A percentile compares a stretch with the other conserved stretches of the same genome.
phyloP scores from a whole-genome alignment of 2,113 vertebrate species.

The Panthera leo region DNA sequence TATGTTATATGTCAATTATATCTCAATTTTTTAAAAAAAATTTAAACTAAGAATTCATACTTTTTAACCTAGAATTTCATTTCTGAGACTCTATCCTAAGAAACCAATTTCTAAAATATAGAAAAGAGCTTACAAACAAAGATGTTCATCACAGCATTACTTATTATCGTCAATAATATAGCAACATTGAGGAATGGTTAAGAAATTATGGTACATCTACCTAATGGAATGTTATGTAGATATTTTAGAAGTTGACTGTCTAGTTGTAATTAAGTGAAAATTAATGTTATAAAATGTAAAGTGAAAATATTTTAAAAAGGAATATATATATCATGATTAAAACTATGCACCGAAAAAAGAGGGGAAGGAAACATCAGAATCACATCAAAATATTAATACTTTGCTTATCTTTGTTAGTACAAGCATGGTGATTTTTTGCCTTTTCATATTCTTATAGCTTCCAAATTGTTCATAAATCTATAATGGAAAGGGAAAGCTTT shows the following conservation, averaged over 20 bases:
- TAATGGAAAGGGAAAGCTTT: background rate
- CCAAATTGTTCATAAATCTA: background rate
- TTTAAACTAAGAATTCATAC: constrained; percentile 7
- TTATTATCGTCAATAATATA: background rate
- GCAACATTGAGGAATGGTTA: background rate
- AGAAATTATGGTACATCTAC: background rate
- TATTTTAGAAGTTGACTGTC: background rate
- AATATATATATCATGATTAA: background rate
- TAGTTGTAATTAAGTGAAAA: constrained; percentile 49
- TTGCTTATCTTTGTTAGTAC: background rate
- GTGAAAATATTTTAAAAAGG: background rate
- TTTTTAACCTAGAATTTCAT: constrained; percentile 12
- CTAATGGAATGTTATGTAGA: background rate
- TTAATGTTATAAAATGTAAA: background rate
- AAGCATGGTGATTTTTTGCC: background rate
- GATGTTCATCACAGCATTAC: background rate
- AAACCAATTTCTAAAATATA: constrained; percentile 23
- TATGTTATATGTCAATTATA: background rate
- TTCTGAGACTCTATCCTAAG: background rate
- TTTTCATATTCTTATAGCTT: constrained; percentile 3
- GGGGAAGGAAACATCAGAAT: background rate
- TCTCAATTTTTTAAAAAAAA: background rate
- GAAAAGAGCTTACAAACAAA: background rate
- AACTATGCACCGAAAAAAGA: constrained; percentile 5
- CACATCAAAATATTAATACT: background rate